Evolutionary conservation across 2,888 invertebrate species (phyloP).

Genomic region (Aspidiotus rigidus): DNA sequence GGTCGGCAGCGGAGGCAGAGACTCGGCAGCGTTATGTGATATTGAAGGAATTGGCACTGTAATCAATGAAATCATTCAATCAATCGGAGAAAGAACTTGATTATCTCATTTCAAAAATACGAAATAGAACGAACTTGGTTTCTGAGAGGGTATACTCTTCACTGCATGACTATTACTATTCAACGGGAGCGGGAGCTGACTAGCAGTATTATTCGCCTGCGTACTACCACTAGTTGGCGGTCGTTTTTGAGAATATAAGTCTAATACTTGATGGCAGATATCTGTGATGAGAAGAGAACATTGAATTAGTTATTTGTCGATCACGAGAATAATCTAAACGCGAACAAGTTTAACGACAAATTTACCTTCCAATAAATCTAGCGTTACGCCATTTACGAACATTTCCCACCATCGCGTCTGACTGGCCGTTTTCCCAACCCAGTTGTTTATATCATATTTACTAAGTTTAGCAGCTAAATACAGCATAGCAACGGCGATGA

Average conservation of each 20-base stretch:
- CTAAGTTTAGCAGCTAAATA: conserved; percentile 92
- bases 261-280: conserved; percentile 90
- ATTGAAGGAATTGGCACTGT: conserved; percentile 22
- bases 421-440: conserved; percentile 68
- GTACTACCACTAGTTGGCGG: conserved; percentile 8
- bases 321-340: not conserved
- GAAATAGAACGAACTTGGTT: conserved; percentile 10
- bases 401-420: conserved; percentile 95
- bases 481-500: conserved; percentile 93
- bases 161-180: not conserved
- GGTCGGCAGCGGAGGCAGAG: conserved; percentile 29
- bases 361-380: conserved; percentile 76
- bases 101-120: not conserved
- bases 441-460: conserved; percentile 89
- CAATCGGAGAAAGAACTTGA: conserved; percentile 4
- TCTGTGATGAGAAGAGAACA: conserved; percentile 48
- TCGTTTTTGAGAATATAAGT: conserved; percentile 70
- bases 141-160: conserved; percentile 31
- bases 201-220: conserved; percentile 35
- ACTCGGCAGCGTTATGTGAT: conserved; percentile 31
- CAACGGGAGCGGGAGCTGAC: conserved; percentile 24
- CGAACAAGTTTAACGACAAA: not conserved
- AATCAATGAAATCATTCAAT: conserved; percentile 25
- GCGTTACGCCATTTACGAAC: conserved; percentile 89
- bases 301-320: not conserved